A percentile compares a stretch with the other conserved stretches of the same genome.
Conservation (phyloP, 1,140 invertebrate genomes). For the Elymnias hypermnestra region DNA sequence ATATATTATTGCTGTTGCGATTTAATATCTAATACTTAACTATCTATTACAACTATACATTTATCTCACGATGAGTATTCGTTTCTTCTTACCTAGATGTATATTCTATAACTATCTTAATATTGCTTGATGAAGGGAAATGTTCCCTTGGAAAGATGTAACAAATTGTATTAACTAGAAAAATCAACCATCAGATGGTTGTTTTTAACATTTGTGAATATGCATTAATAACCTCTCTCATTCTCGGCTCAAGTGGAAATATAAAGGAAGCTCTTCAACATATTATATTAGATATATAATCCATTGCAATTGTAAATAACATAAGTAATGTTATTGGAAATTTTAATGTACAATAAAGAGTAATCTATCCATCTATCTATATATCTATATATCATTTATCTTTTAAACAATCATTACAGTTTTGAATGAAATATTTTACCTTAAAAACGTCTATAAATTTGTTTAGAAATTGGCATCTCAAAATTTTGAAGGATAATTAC, state of each 20-base stretch:
- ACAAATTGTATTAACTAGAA: slow-evolving; percentile 48
- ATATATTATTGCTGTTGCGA: slow-evolving; percentile 75
- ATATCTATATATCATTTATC: too few species aligned
- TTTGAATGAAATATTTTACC: too few species aligned
- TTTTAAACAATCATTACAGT: too few species aligned
- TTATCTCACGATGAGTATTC: slow-evolving; percentile 72
- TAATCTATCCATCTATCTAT: too few species aligned
- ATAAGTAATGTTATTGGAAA: too few species aligned
- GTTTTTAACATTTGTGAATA: slow-evolving; percentile 42
- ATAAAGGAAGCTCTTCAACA: too few species aligned
- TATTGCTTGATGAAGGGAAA: slow-evolving; percentile 71
- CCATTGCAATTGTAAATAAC: too few species aligned
- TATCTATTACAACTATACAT: slow-evolving; percentile 66
- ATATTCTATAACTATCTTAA: slow-evolving; percentile 60
- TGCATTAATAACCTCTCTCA: slow-evolving; percentile 1
- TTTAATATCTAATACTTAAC: slow-evolving; percentile 56
- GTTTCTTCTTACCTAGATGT: slow-evolving; percentile 60
- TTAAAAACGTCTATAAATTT: too few species aligned
- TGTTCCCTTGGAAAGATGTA: slow-evolving; percentile 55
- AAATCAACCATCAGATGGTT: slow-evolving; percentile 62
- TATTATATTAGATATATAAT: too few species aligned
- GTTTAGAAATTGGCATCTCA: too few species aligned
- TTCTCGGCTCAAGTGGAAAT: neutral
- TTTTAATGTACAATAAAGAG: too few species aligned
- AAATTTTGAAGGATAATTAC: too few species aligned